Evolutionary conservation across 2,888 invertebrate species (phyloP).

Genomic region (Halocaridina rubra): DNA sequence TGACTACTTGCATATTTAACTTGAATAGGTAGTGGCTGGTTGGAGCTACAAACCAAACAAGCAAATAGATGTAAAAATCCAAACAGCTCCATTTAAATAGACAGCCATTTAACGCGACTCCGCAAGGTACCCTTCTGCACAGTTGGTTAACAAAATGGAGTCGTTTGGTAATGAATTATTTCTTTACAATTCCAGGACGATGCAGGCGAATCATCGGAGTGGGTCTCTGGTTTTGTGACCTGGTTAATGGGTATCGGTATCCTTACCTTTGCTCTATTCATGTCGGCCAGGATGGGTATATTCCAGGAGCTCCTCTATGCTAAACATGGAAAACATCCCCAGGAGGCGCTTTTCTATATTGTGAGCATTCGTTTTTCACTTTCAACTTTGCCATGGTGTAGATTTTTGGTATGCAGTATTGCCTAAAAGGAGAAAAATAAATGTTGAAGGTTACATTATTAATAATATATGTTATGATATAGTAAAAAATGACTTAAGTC

Average conservation of each 20-base stretch:
- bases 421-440: too few species aligned
- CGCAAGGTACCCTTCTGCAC: not conserved
- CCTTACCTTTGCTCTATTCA: constrained; percentile 86
- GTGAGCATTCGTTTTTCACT: constrained; percentile 75
- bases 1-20: too few species aligned
- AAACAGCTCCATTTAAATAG: not conserved
- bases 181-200: not conserved
- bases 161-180: too few species aligned
- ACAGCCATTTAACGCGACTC: not conserved
- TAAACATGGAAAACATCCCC: constrained; percentile 90
- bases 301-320: constrained; percentile 85
- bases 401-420: too few species aligned
- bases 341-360: constrained; percentile 87
- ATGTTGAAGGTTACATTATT: too few species aligned
- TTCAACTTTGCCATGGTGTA: too few species aligned
- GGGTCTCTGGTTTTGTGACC: constrained; percentile 28
- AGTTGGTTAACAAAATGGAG: not conserved
- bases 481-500: too few species aligned
- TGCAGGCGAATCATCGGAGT: not conserved
- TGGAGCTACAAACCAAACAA: not conserved
- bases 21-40: too few species aligned
- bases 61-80: not conserved
- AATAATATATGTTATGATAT: too few species aligned
- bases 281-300: constrained; percentile 95
- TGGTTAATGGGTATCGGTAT: constrained; percentile 76